Percentiles rank a stretch among this genome's conserved stretches.
These are phyloP conservation scores for Scopus umbretta DNA, from an alignment of 2,113 vertebrate species.

Conservation along the genomic window DNA sequence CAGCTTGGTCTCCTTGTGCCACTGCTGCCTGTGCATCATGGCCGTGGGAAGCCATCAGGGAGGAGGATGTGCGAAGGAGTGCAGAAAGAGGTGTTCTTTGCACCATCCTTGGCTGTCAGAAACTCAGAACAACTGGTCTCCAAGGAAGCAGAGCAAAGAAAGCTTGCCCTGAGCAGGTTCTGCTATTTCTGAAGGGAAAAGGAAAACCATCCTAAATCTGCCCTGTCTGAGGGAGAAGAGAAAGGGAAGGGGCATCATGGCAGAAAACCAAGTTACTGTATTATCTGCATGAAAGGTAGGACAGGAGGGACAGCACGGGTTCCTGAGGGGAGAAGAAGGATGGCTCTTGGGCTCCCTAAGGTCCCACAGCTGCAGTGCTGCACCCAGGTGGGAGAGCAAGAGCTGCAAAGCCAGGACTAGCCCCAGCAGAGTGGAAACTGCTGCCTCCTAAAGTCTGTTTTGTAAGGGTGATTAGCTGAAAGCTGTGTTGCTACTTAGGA, in stretches of 20 bases:
- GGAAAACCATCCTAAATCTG: neutral
- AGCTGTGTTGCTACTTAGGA: neutral
- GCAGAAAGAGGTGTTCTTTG: neutral
- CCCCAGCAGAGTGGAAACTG: neutral
- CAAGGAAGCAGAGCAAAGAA: neutral
- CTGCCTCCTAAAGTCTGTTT: neutral
- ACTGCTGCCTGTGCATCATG: fast-evolving
- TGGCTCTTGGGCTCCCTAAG: fast-evolving
- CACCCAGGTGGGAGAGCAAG: fast-evolving
- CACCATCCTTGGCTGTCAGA: neutral
- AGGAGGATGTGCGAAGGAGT: neutral
- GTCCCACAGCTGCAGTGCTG: fast-evolving
- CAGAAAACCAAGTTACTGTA: neutral
- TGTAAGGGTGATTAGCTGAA: neutral
- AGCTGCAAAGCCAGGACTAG: fast-evolving
- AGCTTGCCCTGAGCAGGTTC: neutral
- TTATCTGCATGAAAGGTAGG: neutral
- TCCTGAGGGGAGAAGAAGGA: neutral
- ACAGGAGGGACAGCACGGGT: neutral
- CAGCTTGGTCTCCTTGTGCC: neutral
- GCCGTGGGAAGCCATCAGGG: neutral
- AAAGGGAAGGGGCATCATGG: neutral
- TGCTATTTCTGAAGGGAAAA: neutral
- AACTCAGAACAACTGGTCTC: neutral
- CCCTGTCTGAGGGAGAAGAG: neutral